phyloP scores from a whole-genome alignment of 1,140 invertebrate genomes.

The Zaprionus camerounensis region DNA sequence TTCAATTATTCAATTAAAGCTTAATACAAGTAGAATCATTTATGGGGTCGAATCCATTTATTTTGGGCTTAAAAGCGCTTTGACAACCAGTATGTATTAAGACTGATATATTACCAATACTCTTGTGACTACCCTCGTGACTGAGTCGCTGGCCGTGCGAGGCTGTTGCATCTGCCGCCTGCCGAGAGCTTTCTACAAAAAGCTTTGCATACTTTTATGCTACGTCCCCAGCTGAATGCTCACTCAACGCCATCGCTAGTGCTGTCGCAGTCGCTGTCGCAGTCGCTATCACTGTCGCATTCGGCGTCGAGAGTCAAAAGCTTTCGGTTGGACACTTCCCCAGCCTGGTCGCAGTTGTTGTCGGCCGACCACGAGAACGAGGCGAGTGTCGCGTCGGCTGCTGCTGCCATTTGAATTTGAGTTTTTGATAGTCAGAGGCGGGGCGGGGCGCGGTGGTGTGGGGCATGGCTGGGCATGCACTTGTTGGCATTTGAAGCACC shows the following conservation, averaged over 20 bases:
- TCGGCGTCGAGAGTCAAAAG: constrained; percentile 8
- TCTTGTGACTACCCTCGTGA: not conserved
- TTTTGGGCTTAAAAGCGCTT: too few relatives aligned
- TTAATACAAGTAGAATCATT: too few relatives aligned
- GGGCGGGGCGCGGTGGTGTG: not conserved
- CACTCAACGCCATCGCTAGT: constrained; percentile 23
- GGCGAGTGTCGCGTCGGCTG: constrained; percentile 1
- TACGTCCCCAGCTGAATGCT: constrained; percentile 8
- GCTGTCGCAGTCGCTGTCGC: constrained; percentile 1
- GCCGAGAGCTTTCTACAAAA: constrained; percentile 38
- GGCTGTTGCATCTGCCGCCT: constrained; percentile 31
- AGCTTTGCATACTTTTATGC: constrained; percentile 55
- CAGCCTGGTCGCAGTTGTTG: constrained; percentile 14
- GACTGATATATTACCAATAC: not conserved
- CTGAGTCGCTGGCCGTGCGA: constrained; percentile 12
- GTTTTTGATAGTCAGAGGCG: not conserved
- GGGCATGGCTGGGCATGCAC: constrained; percentile 46
- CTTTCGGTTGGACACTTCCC: constrained; percentile 31
- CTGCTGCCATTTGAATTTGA: constrained; percentile 47
- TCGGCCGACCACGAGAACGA: not conserved
- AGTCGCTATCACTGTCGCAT: not conserved
- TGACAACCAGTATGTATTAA: too few relatives aligned
- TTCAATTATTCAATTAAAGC: too few relatives aligned
- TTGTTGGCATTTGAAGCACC: constrained; percentile 55
- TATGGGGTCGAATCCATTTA: too few relatives aligned